phyloP scores from a whole-genome alignment of 2,113 vertebrate species.

The Tauraco erythrolophus region DNA sequence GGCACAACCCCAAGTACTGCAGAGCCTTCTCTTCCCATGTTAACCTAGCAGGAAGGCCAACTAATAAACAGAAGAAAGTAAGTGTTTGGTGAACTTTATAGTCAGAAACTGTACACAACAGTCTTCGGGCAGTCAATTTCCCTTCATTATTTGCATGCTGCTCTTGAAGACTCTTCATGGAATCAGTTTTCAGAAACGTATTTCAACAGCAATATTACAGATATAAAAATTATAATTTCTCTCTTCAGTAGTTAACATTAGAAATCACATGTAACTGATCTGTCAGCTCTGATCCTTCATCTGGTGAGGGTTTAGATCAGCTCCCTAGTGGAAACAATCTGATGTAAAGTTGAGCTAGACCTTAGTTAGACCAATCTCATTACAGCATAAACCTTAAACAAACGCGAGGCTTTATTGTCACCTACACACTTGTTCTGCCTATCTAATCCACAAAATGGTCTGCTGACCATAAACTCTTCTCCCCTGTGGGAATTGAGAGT shows the following conservation, averaged over 20 bases:
- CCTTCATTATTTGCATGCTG: not conserved
- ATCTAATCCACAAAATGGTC: not conserved
- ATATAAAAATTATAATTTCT: not conserved
- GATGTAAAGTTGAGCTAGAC: not conserved
- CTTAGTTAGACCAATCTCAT: not conserved
- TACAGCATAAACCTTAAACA: constrained; percentile 12
- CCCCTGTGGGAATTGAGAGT: not conserved
- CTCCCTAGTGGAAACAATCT: not conserved
- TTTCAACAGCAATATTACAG: not conserved
- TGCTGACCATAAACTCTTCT: not conserved
- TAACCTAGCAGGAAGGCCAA: constrained; percentile 1
- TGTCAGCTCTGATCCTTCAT: not conserved
- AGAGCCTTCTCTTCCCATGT: not conserved
- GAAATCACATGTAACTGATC: not conserved
- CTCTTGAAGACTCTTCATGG: not conserved
- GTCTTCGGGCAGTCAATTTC: not conserved
- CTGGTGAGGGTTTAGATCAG: not conserved
- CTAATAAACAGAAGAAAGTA: constrained; percentile 38
- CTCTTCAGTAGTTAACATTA: not conserved
- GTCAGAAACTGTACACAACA: constrained; percentile 15
- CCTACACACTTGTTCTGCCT: not conserved
- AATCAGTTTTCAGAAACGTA: not conserved
- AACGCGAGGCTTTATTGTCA: not conserved
- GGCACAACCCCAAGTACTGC: constrained; percentile 18
- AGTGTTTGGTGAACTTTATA: constrained; percentile 39